Evolutionary conservation across 2,113 vertebrate genomes (phyloP).

Genomic region (Podiceps cristatus): DNA sequence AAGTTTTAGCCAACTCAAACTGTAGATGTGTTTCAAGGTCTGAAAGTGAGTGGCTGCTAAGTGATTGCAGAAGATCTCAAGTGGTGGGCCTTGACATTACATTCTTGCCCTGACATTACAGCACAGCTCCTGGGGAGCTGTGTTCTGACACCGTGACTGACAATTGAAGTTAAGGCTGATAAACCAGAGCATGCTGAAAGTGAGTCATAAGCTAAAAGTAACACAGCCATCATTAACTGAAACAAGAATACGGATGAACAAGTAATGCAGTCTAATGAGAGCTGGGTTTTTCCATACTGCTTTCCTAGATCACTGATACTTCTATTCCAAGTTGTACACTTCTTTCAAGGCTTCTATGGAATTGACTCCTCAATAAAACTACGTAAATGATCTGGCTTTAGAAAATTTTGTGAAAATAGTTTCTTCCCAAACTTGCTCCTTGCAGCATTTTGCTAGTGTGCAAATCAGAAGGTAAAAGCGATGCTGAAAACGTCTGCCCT

Average conservation of each 20-base stretch:
- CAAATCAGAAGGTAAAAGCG: neutral
- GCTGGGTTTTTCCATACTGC: neutral
- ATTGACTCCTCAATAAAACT: neutral
- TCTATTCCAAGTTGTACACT: neutral
- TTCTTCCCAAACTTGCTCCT: neutral
- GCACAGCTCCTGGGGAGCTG: neutral
- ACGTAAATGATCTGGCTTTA: neutral
- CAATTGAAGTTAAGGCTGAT: neutral
- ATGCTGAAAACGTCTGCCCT: neutral
- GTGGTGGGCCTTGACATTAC: no score
- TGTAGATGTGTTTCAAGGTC: neutral
- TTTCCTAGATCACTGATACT: neutral
- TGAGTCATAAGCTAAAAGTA: slow-evolving; percentile 55
- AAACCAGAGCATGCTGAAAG: slow-evolving; percentile 18
- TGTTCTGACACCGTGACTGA: neutral
- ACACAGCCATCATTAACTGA: slow-evolving; percentile 1
- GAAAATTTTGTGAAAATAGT: neutral
- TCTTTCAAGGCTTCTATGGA: neutral
- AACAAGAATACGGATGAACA: neutral
- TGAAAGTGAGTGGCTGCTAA: neutral
- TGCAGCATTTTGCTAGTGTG: neutral
- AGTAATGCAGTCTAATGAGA: neutral
- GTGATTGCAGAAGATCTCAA: neutral
- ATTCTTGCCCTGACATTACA: neutral
- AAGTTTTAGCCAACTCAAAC: slow-evolving; percentile 2